A percentile compares a stretch with the other conserved stretches of the same genome.
Conservation (phyloP, 1,140 invertebrate species). For the Papilio polyxenes region DNA sequence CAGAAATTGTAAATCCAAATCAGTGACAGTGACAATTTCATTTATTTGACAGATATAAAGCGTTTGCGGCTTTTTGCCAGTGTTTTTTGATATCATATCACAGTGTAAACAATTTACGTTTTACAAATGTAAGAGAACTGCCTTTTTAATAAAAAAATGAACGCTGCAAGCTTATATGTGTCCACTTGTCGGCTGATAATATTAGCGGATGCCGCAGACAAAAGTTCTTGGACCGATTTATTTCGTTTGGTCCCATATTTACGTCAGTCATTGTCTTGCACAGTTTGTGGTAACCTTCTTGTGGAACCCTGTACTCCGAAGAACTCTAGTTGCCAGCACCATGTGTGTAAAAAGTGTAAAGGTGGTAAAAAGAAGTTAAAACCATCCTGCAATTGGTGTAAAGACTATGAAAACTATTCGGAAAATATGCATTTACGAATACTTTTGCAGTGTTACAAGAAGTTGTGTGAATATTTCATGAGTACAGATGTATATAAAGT, state of each 20-base stretch:
- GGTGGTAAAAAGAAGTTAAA: constrained; percentile 92
- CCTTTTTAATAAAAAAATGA: constrained; percentile 83
- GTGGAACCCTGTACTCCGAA: constrained; percentile 91
- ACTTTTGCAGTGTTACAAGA: constrained; percentile 92
- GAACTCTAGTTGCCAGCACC: constrained; percentile 91
- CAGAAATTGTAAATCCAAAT: background rate
- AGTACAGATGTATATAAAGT: constrained; percentile 86
- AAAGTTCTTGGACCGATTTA: constrained; percentile 89
- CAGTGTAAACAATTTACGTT: constrained; percentile 72
- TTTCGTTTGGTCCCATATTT: constrained; percentile 91
- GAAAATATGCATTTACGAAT: constrained; percentile 92
- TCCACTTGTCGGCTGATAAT: constrained; percentile 90
- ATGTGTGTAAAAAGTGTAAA: constrained; percentile 90
- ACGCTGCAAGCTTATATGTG: constrained; percentile 91
- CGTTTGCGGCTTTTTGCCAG: constrained; percentile 74
- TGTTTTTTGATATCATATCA: constrained; percentile 58
- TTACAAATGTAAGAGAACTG: constrained; percentile 53
- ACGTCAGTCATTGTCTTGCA: constrained; percentile 92
- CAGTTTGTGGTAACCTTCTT: constrained; percentile 91
- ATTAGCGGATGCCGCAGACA: constrained; percentile 82
- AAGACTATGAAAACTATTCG: constrained; percentile 89
- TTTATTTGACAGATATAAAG: constrained; percentile 54
- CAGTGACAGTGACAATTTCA: constrained; percentile 48
- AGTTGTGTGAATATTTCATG: constrained; percentile 90
- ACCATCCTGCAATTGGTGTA: constrained; percentile 92